phyloP scores from a whole-genome alignment of 2,113 vertebrate genomes.

The Phalacrocorax brasilianus region DNA sequence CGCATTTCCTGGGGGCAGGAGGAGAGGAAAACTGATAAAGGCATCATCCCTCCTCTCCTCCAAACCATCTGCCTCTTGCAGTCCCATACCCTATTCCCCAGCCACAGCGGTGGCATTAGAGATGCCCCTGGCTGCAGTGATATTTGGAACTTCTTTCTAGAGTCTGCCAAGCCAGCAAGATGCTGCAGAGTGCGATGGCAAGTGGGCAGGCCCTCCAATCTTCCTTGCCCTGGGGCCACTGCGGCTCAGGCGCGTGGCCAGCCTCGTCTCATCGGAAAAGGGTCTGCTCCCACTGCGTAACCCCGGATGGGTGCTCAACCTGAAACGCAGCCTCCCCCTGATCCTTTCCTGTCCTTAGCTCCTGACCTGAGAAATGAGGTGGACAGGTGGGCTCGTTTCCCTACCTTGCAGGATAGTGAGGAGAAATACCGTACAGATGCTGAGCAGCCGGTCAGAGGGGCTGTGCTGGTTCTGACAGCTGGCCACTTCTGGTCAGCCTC shows the following conservation, averaged over 20 bases:
- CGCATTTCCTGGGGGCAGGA: neutral
- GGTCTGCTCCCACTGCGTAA: neutral
- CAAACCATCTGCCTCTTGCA: neutral
- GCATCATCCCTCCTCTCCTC: neutral
- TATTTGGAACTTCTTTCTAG: neutral
- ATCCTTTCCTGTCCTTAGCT: neutral
- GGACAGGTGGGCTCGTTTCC: neutral
- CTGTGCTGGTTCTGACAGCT: neutral
- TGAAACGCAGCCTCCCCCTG: neutral
- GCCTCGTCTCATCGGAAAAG: neutral
- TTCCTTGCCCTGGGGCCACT: rapidly evolving
- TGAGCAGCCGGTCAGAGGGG: rapidly evolving
- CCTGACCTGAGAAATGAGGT: neutral
- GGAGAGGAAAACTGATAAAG: neutral
- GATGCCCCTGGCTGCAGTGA: neutral
- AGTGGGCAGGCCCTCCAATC: neutral
- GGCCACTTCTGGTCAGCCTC: neutral
- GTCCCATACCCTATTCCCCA: neutral
- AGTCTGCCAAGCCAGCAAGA: neutral
- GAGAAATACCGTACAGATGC: rapidly evolving
- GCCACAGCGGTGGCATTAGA: neutral
- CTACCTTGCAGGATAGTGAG: rapidly evolving
- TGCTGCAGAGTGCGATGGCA: rapidly evolving
- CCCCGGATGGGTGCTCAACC: neutral
- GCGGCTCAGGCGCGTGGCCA: rapidly evolving